Percentiles rank a stretch among this genome's conserved stretches.
Conservation (phyloP, 2,797 vertebrate genomes). For the Eutrigla gurnardus region DNA sequence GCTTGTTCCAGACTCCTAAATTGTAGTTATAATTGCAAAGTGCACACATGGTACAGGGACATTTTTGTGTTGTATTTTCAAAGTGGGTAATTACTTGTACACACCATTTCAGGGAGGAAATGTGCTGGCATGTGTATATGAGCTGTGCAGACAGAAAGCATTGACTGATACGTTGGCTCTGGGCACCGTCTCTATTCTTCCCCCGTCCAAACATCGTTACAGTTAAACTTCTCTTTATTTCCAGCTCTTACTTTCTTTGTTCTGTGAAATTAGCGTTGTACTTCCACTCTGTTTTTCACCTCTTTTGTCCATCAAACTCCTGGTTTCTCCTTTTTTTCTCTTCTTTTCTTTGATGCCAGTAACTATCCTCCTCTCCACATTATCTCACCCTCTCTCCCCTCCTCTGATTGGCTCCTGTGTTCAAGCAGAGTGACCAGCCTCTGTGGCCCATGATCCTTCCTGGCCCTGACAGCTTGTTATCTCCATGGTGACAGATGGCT, state of each 20-base stretch:
- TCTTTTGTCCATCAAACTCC: neutral
- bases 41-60: neutral
- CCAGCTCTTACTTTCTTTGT: neutral
- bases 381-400: slow-evolving; percentile 37
- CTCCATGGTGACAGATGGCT: slow-evolving; percentile 81
- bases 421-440: slow-evolving; percentile 71
- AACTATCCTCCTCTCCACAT: slow-evolving; percentile 40
- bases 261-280: slow-evolving; percentile 6
- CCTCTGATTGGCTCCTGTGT: slow-evolving; percentile 75
- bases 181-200: slow-evolving; percentile 9
- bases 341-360: slow-evolving; percentile 2
- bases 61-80: slow-evolving; percentile 21
- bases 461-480: slow-evolving; percentile 83
- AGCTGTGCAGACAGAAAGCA: slow-evolving; percentile 25
- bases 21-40: slow-evolving; percentile 17
- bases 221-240: slow-evolving; percentile 15
- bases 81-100: slow-evolving; percentile 28
- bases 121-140: slow-evolving; percentile 5
- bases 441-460: slow-evolving; percentile 76
- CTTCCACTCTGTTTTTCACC: neutral
- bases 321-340: slow-evolving; percentile 1
- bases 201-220: slow-evolving; percentile 35
- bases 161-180: slow-evolving; percentile 47
- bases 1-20: neutral
- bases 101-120: slow-evolving; percentile 29